Evolutionary conservation across 2,797 vertebrate genomes (phyloP).

Genomic region (Pantherophis vulpinus): DNA sequence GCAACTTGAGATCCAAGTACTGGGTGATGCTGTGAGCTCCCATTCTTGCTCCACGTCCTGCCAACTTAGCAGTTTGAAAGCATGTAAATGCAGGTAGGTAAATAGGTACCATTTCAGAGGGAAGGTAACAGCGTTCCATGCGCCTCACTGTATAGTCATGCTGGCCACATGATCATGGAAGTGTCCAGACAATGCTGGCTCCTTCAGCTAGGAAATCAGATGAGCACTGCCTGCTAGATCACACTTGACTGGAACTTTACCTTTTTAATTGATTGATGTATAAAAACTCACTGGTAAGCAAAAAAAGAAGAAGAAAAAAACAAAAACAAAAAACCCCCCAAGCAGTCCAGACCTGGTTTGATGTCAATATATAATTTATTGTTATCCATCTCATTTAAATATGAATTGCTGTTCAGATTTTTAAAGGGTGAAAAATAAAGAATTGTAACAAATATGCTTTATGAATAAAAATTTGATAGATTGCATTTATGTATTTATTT

Average conservation of each 20-base stretch:
- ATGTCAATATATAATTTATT: background rate
- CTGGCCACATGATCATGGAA: background rate
- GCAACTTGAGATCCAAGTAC: background rate
- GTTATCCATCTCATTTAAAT: background rate
- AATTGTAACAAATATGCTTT: background rate
- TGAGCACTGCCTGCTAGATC: background rate
- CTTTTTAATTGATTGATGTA: background rate
- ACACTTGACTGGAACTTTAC: background rate
- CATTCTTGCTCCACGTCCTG: background rate
- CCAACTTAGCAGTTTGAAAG: background rate
- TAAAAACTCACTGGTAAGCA: background rate
- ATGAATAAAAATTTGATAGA: background rate
- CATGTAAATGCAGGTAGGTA: background rate
- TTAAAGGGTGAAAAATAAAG: background rate
- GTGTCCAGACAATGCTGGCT: background rate
- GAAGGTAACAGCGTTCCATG: background rate
- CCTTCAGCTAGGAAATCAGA: background rate
- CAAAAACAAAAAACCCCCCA: too few species aligned
- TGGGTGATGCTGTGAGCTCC: background rate
- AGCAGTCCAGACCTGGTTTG: background rate
- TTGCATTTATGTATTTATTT: slow-evolving; percentile 1
- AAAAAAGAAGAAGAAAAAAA: too few species aligned
- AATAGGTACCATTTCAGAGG: background rate
- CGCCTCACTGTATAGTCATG: background rate
- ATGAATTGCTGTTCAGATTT: background rate